Conservation (phyloP, 2,888 invertebrate genomes). For the Adelognathus sp. region DNA sequence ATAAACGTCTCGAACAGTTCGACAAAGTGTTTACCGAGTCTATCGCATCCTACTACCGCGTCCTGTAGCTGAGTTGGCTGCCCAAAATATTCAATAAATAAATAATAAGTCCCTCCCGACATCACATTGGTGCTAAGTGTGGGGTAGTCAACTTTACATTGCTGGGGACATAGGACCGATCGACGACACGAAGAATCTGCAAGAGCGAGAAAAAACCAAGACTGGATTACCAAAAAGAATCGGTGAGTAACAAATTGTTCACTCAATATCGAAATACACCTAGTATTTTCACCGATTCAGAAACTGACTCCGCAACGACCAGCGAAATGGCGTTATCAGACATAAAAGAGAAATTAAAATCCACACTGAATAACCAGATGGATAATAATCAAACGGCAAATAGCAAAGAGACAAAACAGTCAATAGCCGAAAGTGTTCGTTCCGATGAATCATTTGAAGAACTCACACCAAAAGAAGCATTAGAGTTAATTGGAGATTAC, state of each 20-base stretch:
- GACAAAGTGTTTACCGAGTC: no score
- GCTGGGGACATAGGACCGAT: no score
- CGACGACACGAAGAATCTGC: not conserved
- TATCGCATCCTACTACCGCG: no score
- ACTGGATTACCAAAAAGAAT: not conserved
- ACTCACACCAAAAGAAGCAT: not conserved
- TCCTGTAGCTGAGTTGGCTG: no score
- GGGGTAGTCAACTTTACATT: no score
- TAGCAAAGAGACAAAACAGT: no score
- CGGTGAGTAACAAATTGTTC: not conserved
- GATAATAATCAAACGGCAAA: no score
- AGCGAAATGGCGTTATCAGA: not conserved
- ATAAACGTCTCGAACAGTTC: no score
- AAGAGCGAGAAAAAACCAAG: constrained; percentile 14
- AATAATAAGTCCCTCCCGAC: no score
- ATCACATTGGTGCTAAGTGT: no score
- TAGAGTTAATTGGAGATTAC: constrained; percentile 3
- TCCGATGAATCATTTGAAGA: not conserved
- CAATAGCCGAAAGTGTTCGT: not conserved
- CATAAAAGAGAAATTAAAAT: not conserved
- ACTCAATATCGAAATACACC: not conserved
- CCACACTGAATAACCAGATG: not conserved
- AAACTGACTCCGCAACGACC: not conserved
- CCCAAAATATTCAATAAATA: no score
- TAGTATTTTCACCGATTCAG: not conserved